Evolutionary conservation across 2,888 invertebrate species (phyloP).

Genomic region (Octodonta nipae): DNA sequence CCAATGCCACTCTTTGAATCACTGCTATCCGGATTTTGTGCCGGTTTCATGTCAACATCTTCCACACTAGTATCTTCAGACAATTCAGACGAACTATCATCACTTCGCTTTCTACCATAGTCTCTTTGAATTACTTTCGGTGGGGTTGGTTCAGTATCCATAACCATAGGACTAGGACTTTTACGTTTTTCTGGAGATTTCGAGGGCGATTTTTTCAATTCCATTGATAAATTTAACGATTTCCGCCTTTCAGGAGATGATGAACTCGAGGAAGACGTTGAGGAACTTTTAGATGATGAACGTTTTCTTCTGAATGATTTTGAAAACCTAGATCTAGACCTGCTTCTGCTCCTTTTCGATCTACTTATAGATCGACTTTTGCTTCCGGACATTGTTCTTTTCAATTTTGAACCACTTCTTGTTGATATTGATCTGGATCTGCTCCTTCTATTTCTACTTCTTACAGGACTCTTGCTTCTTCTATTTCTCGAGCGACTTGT

Average conservation of each 20-base stretch:
- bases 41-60: not conserved
- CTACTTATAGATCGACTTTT: constrained; percentile 9
- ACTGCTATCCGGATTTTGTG: no score
- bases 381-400: constrained; percentile 7
- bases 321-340: constrained; percentile 15
- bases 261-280: constrained; percentile 6
- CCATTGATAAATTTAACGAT: not conserved
- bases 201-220: constrained; percentile 6
- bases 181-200: constrained; percentile 2
- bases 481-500: constrained; percentile 10
- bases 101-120: constrained; percentile 44
- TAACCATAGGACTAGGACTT: not conserved
- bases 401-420: constrained; percentile 11
- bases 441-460: constrained; percentile 2
- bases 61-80: constrained; percentile 24
- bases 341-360: constrained; percentile 23
- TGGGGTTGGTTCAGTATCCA: no score
- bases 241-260: constrained; percentile 4
- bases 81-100: constrained; percentile 38
- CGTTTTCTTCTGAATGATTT: constrained; percentile 7
- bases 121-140: constrained; percentile 39
- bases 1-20: constrained; percentile 40
- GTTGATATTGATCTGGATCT: constrained; percentile 5
- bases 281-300: constrained; percentile 7
- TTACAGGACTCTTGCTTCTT: constrained; percentile 4